Evolutionary conservation across 2,888 invertebrate genomes (phyloP).

Genomic region (Sylvicola cinctus): DNA sequence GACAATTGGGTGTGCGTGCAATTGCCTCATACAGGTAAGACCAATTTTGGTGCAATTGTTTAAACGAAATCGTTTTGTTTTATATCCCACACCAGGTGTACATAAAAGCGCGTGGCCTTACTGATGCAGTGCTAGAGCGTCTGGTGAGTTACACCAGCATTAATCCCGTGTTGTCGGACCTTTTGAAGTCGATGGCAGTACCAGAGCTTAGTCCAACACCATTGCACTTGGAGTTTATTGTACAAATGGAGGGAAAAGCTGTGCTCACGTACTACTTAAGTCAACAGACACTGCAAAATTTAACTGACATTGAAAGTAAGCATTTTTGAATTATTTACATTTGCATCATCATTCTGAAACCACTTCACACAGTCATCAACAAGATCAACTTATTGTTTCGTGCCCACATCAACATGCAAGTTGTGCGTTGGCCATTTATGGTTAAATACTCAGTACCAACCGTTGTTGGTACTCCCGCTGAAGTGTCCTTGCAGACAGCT

Average conservation of each 20-base stretch:
- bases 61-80: conserved; percentile 1
- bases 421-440: conserved; percentile 32
- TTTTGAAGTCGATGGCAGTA: conserved; percentile 27
- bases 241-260: conserved; percentile 43
- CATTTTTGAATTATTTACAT: conserved; percentile 8
- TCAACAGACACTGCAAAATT: conserved; percentile 37
- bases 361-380: conserved; percentile 30
- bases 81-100: conserved; percentile 30
- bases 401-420: conserved; percentile 38
- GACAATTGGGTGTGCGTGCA: conserved; percentile 29
- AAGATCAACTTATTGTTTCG: conserved; percentile 32
- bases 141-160: conserved; percentile 27
- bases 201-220: conserved; percentile 26
- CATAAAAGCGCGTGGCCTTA: conserved; percentile 27
- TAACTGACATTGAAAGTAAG: conserved; percentile 39
- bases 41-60: conserved; percentile 1
- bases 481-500: conserved; percentile 26
- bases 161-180: conserved; percentile 30
- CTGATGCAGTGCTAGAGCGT: conserved; percentile 27
- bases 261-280: conserved; percentile 45
- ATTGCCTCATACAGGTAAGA: neutral
- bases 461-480: conserved; percentile 33
- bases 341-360: neutral
- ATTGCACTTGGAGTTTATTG: conserved; percentile 42
- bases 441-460: conserved; percentile 32